These are phyloP conservation scores for Enteromius unitaeniatus DNA, from an alignment of 2,797 vertebrate genomes.

Conservation along the genomic window DNA sequence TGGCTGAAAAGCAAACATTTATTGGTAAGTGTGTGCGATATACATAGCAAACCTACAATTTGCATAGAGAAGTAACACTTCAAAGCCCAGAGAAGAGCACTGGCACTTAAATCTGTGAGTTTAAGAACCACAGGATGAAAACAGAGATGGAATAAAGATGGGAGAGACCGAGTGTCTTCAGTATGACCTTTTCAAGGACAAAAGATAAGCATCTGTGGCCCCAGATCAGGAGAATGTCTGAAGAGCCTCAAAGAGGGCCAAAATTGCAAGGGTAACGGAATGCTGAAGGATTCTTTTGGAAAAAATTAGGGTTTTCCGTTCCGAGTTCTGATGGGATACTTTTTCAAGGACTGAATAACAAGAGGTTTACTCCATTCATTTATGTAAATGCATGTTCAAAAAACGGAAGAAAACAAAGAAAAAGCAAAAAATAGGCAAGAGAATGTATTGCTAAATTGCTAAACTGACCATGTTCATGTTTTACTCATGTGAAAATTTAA, in stretches of 20 bases:
- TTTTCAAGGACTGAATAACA: not conserved
- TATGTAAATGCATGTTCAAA: not conserved
- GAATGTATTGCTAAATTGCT: not conserved
- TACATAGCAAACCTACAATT: conserved; percentile 25
- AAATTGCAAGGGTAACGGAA: conserved; percentile 9
- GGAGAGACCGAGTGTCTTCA: conserved; percentile 12
- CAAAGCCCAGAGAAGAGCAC: not conserved
- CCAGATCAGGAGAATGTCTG: conserved; percentile 43
- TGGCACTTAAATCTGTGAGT: not conserved
- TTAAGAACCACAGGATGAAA: conserved; percentile 37
- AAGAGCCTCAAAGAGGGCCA: conserved; percentile 17
- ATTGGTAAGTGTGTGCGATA: conserved; percentile 45
- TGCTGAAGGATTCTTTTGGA: conserved; percentile 33
- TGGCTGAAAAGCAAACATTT: conserved; percentile 24
- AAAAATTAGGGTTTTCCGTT: conserved; percentile 16
- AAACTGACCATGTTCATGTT: not conserved
- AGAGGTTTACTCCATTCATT: not conserved
- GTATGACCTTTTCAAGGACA: conserved; percentile 45
- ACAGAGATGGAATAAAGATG: conserved; percentile 36
- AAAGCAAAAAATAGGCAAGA: not conserved
- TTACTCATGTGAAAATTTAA: not conserved
- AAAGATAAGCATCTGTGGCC: conserved; percentile 35
- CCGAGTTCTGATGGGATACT: not conserved
- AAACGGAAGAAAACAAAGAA: not conserved
- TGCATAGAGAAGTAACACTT: conserved; percentile 11